These are phyloP conservation scores for Xyrichtys novacula DNA, from an alignment of 2,797 vertebrate species.

Conservation along the genomic window DNA sequence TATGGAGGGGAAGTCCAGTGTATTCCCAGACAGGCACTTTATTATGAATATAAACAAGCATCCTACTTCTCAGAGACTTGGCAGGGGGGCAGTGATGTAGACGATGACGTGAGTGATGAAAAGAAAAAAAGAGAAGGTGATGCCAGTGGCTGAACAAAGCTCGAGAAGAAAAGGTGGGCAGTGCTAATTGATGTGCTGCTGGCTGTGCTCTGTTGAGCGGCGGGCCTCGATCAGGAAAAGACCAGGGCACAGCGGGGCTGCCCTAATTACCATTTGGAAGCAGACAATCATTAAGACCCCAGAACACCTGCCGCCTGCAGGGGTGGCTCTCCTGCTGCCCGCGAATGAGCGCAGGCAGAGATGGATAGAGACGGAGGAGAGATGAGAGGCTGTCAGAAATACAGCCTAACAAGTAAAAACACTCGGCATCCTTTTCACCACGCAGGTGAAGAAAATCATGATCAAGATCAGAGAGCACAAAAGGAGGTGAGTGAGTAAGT, in stretches of 20 bases:
- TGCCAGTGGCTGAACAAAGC: conserved; percentile 32
- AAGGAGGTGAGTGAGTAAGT: conserved; percentile 25
- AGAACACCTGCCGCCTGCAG: conserved; percentile 67
- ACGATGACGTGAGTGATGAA: conserved; percentile 25
- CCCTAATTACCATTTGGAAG: conserved; percentile 75
- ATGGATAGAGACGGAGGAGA: conserved; percentile 16
- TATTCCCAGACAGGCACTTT: conserved; percentile 37
- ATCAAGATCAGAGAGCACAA: conserved; percentile 34
- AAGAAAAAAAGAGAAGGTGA: conserved; percentile 39
- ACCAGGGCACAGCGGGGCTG: conserved; percentile 64
- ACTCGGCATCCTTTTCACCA: conserved; percentile 8
- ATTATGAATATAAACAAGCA: conserved; percentile 46
- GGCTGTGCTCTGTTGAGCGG: conserved; percentile 51
- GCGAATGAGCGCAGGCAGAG: conserved; percentile 37
- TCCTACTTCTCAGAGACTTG: conserved; percentile 18
- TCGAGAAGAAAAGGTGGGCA: conserved; percentile 60
- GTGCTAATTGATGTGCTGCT: conserved; percentile 67
- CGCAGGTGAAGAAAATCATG: conserved; percentile 19
- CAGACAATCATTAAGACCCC: conserved; percentile 66
- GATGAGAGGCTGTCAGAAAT: conserved; percentile 32
- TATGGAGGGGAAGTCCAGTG: conserved; percentile 36
- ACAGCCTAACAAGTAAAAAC: conserved; percentile 31
- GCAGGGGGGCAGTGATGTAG: conserved; percentile 5
- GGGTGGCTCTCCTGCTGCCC: conserved; percentile 48
- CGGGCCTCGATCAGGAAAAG: conserved; percentile 53